Conservation (phyloP, 1,140 invertebrate species). For the roundworm (Caenorhabditis elegans) region DNA sequence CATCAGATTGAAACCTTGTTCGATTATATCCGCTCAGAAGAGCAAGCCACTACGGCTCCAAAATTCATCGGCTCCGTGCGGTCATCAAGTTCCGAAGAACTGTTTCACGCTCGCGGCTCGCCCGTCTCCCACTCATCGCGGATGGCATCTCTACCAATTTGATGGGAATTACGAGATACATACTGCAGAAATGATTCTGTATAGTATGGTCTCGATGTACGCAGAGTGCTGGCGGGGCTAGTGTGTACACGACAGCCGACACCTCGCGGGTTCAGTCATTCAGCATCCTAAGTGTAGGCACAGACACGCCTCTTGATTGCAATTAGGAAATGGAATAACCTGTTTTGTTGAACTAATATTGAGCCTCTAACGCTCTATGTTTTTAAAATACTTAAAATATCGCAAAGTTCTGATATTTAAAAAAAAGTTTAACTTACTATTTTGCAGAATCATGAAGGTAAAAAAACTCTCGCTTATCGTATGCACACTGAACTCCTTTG, state of each 20-base stretch:
- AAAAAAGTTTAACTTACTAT: conserved; percentile 31
- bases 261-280: background rate
- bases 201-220: conserved; percentile 21
- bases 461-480: conserved; percentile 17
- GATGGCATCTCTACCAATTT: conserved; percentile 21
- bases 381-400: too few relatives aligned
- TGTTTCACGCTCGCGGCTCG: conserved; percentile 30
- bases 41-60: background rate
- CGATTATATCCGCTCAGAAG: conserved; percentile 39
- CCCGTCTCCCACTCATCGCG: conserved; percentile 26
- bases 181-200: conserved; percentile 40
- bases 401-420: background rate
- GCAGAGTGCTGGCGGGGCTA: background rate
- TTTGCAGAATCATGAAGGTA: conserved; percentile 37
- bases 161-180: conserved; percentile 21
- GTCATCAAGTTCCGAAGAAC: conserved; percentile 17
- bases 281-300: background rate
- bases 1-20: too few relatives aligned
- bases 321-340: background rate
- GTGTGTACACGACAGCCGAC: background rate
- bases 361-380: too few relatives aligned
- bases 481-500: conserved; percentile 34
- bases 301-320: background rate
- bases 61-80: conserved; percentile 22
- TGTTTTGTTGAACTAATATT: background rate